These are phyloP conservation scores for Cotesia chilonis DNA, from an alignment of 1,140 invertebrate genomes.

Conservation along the genomic window DNA sequence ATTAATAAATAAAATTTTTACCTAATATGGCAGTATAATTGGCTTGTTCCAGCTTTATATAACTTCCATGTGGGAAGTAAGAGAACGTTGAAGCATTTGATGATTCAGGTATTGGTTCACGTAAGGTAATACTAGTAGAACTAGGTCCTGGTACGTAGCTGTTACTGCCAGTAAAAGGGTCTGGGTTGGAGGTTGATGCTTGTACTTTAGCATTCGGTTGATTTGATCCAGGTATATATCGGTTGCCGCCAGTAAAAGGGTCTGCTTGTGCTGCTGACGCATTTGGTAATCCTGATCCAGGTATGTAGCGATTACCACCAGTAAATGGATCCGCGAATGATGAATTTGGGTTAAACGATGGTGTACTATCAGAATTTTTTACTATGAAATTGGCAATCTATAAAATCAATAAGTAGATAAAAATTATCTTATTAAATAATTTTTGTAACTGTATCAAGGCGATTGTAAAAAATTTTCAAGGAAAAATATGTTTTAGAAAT, in stretches of 20 bases:
- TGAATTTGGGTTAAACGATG: constrained; percentile 52
- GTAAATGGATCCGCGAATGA: constrained; percentile 83
- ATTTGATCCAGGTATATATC: constrained; percentile 29
- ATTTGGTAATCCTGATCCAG: constrained; percentile 55
- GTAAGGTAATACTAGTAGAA: constrained; percentile 32
- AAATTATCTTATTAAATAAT: not conserved
- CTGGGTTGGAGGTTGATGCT: not conserved
- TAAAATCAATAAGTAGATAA: constrained; percentile 56
- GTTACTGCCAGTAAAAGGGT: too few relatives aligned
- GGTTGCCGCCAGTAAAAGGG: constrained; percentile 35
- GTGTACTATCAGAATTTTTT: constrained; percentile 70
- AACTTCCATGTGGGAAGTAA: constrained; percentile 58
- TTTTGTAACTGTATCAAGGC: too few relatives aligned
- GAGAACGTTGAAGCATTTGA: constrained; percentile 39
- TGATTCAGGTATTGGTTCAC: constrained; percentile 9
- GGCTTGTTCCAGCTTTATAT: constrained; percentile 74
- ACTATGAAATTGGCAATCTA: constrained; percentile 92
- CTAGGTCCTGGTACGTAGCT: too few relatives aligned
- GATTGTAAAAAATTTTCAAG: too few relatives aligned
- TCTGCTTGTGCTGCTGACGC: constrained; percentile 11
- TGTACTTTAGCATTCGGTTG: constrained; percentile 38
- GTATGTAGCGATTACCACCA: constrained; percentile 78
- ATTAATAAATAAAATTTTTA: constrained; percentile 49
- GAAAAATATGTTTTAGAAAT: too few relatives aligned
- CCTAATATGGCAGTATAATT: constrained; percentile 70